Base-by-base conservation (phyloP, 2,797 vertebrate genomes). In the Notolabrus celidotus region DNA sequence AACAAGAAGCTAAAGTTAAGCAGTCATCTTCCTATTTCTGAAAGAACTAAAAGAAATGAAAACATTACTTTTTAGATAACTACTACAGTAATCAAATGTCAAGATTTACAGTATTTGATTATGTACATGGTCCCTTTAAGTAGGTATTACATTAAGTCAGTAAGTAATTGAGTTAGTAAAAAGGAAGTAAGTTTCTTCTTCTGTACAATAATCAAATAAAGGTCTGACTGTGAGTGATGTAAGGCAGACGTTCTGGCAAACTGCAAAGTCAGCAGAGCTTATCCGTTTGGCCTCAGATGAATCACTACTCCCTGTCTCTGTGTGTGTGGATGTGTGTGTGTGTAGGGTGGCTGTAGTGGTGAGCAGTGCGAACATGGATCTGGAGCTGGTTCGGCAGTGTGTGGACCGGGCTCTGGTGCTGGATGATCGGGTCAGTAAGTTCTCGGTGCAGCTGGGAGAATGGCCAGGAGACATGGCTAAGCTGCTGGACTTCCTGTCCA, bases 341-440 rank as follows among this genome's bases (percentile, higher is more conserved):
- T 56, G 59, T 56, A 98, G 97, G 86, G 96, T 97, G 22, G 95
- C 93, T 1, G 90, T 98, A 7, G 90, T 95, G 77, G 89, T 96
- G 55, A 95, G 95, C 92, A 96, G 96, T 31, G 96, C 95, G 16
- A 97, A 96, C 87, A 90, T 97, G 93, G 96, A 96, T 42, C 76
- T 96, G 56, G 91, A 94, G 74, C 80, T 97, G 81, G 76, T 96
- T 66, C 93, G 95, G 10, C 94, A 95, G 71, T 97, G 96, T 71
- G 81, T 97, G 79, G 94, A 96, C 69, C 93, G 93, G 22, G 96
- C 96, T 27, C 88, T 97, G 86, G 93, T 95, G 55, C 87, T 97
- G 36, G 97, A 97, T 5, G 88, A 92, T 52, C 91, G 95, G 54
- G 92, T 97, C 71, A 95, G 92, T 72, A 96, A 94, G 79, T 97